These are phyloP conservation scores for Thymallus thymallus DNA, from an alignment of 2,113 vertebrate genomes.

Conservation along the genomic window DNA sequence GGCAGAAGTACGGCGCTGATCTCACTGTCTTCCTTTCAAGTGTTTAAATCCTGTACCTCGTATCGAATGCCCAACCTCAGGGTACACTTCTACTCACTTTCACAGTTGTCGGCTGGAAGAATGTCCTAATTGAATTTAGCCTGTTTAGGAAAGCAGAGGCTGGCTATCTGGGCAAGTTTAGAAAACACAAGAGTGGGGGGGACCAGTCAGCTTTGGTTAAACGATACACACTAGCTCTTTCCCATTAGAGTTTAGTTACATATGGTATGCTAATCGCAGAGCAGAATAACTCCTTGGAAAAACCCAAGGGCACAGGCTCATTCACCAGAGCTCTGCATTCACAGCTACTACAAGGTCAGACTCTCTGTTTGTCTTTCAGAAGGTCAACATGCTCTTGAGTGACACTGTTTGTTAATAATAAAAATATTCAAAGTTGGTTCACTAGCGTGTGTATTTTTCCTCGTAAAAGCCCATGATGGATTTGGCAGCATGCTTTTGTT, in stretches of 20 bases:
- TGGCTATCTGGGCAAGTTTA: conserved; percentile 54
- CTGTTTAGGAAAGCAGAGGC: conserved; percentile 62
- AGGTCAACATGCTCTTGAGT: too few species aligned
- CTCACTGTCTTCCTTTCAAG: conserved; percentile 34
- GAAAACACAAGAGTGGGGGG: conserved; percentile 37
- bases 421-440: too few species aligned
- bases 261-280: too few species aligned
- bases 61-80: conserved; percentile 49
- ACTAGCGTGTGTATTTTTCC: background rate
- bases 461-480: background rate
- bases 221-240: conserved; percentile 17
- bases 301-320: too few species aligned
- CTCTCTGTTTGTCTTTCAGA: too few species aligned
- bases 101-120: conserved; percentile 52
- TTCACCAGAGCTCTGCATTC: too few species aligned
- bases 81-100: conserved; percentile 69
- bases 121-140: conserved; percentile 74
- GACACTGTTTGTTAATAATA: too few species aligned
- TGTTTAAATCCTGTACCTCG: conserved; percentile 60
- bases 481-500: too few species aligned
- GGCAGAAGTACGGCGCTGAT: conserved; percentile 42
- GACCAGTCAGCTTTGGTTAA: conserved; percentile 57
- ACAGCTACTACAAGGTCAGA: too few species aligned
- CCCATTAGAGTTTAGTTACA: too few species aligned
- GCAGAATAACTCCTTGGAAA: too few species aligned